Conservation (phyloP, 1,140 invertebrate genomes). For the Ganaspis sp. region DNA sequence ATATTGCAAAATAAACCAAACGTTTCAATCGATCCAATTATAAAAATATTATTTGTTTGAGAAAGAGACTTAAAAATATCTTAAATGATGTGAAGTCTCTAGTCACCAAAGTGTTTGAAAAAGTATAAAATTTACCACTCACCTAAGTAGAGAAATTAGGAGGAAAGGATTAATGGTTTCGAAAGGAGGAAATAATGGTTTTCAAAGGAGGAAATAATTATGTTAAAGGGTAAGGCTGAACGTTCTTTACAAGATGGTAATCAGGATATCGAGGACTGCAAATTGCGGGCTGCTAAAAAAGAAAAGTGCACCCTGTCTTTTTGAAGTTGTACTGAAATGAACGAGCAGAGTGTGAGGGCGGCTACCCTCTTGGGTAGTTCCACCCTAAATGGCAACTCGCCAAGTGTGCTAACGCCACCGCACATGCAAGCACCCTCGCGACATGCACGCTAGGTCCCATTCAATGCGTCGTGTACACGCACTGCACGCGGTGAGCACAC, state of each 20-base stretch:
- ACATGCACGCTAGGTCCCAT: constrained; percentile 68
- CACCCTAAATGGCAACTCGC: constrained; percentile 72
- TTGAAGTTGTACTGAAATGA: constrained; percentile 27
- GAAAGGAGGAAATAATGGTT: not conserved
- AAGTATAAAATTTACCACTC: too few relatives aligned
- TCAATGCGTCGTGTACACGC: constrained; percentile 66
- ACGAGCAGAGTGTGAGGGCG: constrained; percentile 31
- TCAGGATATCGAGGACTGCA: not conserved
- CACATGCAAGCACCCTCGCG: constrained; percentile 62
- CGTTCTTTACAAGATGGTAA: not conserved
- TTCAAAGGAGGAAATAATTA: not conserved
- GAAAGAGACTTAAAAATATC: too few relatives aligned
- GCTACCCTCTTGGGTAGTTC: constrained; percentile 55
- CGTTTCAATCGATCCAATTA: too few relatives aligned
- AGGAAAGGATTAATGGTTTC: not conserved
- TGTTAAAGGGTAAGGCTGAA: not conserved
- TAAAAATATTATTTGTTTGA: too few relatives aligned
- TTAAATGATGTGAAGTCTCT: too few relatives aligned
- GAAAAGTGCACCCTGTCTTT: constrained; percentile 31
- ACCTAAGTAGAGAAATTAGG: not conserved
- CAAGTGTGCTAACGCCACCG: constrained; percentile 72
- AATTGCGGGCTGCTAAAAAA: not conserved
- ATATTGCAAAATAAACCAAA: not conserved
- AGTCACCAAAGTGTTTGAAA: too few relatives aligned
- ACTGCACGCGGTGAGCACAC: constrained; percentile 66